Evolutionary conservation across 2,888 invertebrate species (phyloP).

Genomic region (Agriopis aurantiaria): DNA sequence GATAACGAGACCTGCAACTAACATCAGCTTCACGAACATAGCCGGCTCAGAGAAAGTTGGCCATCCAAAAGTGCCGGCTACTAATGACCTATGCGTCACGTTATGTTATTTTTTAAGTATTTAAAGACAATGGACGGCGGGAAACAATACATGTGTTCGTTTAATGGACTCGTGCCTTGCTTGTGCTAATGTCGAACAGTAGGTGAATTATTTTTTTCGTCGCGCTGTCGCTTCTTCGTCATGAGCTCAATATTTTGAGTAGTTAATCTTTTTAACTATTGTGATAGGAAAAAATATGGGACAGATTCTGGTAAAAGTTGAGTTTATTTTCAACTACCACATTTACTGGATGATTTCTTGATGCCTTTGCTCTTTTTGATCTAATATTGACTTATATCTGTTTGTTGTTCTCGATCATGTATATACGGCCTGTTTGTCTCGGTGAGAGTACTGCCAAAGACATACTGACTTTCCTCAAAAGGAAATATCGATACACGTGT

Average conservation of each 20-base stretch:
- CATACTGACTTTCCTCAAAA: too few relatives aligned
- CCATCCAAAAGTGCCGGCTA: constrained; percentile 45
- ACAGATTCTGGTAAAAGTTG: too few relatives aligned
- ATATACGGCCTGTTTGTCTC: too few relatives aligned
- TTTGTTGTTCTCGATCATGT: not conserved
- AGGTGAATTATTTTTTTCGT: constrained; percentile 1
- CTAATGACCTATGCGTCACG: constrained; percentile 75
- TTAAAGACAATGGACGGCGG: constrained; percentile 63
- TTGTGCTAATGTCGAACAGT: constrained; percentile 11
- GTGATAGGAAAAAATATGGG: too few relatives aligned
- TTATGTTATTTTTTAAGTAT: constrained; percentile 61
- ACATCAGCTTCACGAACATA: constrained; percentile 45
- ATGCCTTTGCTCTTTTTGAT: too few relatives aligned
- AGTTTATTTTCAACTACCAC: not conserved
- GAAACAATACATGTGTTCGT: constrained; percentile 47
- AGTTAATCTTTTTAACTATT: not conserved
- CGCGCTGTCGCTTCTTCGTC: too few relatives aligned
- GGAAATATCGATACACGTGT: not conserved
- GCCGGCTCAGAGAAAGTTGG: constrained; percentile 53
- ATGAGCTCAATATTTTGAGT: not conserved
- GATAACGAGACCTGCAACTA: constrained; percentile 52
- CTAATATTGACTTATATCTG: too few relatives aligned
- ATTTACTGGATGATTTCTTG: too few relatives aligned
- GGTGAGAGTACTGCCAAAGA: too few relatives aligned
- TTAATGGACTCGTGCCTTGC: constrained; percentile 42